Evolutionary conservation across 2,113 vertebrate genomes (phyloP).

Genomic region (Phalacrocorax pelagicus): DNA sequence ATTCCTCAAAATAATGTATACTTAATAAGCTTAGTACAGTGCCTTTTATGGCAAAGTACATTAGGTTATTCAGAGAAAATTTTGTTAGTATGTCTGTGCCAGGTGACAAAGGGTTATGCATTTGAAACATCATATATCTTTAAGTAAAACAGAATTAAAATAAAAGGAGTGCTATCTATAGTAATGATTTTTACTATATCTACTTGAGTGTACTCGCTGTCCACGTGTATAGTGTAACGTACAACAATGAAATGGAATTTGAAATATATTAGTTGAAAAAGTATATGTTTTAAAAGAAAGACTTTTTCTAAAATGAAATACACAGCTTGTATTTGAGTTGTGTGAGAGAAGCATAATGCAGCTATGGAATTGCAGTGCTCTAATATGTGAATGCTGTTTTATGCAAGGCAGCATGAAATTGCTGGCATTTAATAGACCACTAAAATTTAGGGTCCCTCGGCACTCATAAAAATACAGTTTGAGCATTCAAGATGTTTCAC

Average conservation of each 20-base stretch:
- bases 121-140: background rate
- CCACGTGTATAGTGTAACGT: background rate
- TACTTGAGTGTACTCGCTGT: background rate
- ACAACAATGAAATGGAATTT: constrained; percentile 1
- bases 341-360: constrained; percentile 72
- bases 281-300: constrained; percentile 49
- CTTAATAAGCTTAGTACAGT: background rate
- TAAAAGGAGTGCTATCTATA: background rate
- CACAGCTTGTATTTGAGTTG: constrained; percentile 59
- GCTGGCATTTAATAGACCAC: constrained; percentile 89
- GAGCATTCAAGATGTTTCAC: constrained; percentile 85
- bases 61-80: background rate
- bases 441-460: constrained; percentile 84
- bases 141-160: background rate
- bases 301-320: constrained; percentile 41
- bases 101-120: background rate
- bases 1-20: background rate
- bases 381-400: constrained; percentile 86
- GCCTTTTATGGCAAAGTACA: background rate
- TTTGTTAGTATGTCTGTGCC: background rate
- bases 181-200: background rate
- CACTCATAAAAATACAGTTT: constrained; percentile 87
- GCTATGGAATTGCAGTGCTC: constrained; percentile 74
- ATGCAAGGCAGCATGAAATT: constrained; percentile 86
- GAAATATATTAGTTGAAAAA: background rate